These are phyloP conservation scores for Panagrolaimus sp. DNA, from an alignment of 1,140 invertebrate genomes.

Conservation along the genomic window DNA sequence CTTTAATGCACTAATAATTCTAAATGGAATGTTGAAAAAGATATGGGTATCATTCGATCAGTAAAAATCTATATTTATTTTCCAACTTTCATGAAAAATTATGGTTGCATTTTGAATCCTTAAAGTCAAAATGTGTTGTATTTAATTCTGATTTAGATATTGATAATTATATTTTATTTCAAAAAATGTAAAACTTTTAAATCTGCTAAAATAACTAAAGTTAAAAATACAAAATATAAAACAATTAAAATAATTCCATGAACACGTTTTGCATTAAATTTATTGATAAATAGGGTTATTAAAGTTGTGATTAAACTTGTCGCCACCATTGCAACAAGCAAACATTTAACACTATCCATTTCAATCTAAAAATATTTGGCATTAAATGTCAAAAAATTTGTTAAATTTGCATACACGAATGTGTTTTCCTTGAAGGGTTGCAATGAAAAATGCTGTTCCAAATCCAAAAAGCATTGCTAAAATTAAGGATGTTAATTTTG, in stretches of 20 bases:
- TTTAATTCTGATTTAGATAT: too few species aligned
- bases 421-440: conserved; percentile 58
- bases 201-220: too few species aligned
- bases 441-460: conserved; percentile 65
- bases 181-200: too few species aligned
- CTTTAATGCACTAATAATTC: too few species aligned
- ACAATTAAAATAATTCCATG: conserved; percentile 10
- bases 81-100: too few species aligned
- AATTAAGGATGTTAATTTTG: not conserved
- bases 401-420: conserved; percentile 31
- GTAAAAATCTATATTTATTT: too few species aligned
- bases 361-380: conserved; percentile 10
- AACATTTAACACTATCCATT: not conserved
- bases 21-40: too few species aligned
- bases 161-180: too few species aligned
- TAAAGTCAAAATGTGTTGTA: too few species aligned
- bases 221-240: conserved; percentile 14
- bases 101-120: too few species aligned
- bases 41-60: too few species aligned
- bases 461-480: conserved; percentile 65
- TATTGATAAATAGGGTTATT: not conserved
- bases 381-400: too few species aligned
- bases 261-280: conserved; percentile 12
- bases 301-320: not conserved
- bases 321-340: not conserved